Percentiles rank a stretch among this genome's conserved stretches.
These are phyloP conservation scores for Xanthia icteritia DNA, from an alignment of 2,888 invertebrate genomes.

Conservation along the genomic window DNA sequence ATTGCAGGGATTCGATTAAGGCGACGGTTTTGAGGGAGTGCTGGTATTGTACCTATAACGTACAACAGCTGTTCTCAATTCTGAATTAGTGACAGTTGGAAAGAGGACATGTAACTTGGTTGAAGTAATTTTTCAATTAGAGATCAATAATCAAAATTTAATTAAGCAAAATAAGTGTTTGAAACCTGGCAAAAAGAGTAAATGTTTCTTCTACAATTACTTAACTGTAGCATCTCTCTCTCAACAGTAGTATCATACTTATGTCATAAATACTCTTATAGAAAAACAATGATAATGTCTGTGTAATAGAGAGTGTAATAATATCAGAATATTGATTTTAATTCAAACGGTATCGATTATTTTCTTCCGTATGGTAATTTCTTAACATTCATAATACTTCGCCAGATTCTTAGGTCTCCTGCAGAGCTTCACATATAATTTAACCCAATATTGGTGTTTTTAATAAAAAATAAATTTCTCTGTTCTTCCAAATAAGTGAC, in stretches of 20 bases:
- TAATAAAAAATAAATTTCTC: background rate
- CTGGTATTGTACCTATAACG: background rate
- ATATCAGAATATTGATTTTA: background rate
- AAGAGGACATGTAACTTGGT: background rate
- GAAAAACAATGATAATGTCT: background rate
- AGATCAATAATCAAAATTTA: background rate
- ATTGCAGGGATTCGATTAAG: conserved; percentile 46
- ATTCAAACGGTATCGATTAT: background rate
- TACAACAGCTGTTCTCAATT: conserved; percentile 18
- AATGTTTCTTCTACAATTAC: background rate
- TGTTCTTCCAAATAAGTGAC: background rate
- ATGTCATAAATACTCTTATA: too few species aligned
- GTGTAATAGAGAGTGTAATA: too few species aligned
- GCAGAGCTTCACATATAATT: conserved; percentile 7
- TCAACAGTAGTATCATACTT: too few species aligned
- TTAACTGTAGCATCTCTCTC: too few species aligned
- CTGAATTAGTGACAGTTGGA: background rate
- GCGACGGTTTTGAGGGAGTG: conserved; percentile 10
- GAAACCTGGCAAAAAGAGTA: background rate
- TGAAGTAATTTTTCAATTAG: background rate
- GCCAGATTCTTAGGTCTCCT: background rate
- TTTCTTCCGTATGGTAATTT: background rate
- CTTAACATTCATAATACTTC: background rate
- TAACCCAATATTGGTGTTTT: conserved; percentile 15
- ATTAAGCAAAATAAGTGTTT: background rate